A percentile compares a stretch with the other conserved stretches of the same genome.
Evolutionary conservation across 1,140 invertebrate genomes (phyloP).

Genomic region (Vanessa atalanta): DNA sequence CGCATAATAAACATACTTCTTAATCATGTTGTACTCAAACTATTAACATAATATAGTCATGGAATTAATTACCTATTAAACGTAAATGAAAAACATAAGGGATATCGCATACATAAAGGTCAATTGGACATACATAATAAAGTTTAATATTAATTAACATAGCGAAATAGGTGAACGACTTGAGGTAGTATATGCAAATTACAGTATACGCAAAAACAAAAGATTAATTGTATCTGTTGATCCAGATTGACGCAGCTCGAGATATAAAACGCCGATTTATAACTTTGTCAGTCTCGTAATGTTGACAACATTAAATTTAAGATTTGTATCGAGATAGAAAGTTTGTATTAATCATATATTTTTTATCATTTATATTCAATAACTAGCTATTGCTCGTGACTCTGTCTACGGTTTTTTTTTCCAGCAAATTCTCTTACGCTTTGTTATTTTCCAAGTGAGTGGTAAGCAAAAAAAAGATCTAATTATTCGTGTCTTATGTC

Average conservation of each 20-base stretch:
- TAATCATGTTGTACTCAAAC: background rate
- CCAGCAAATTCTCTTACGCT: too few species aligned
- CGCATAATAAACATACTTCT: background rate
- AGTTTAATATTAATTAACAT: conserved; percentile 6
- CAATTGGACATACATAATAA: conserved; percentile 1
- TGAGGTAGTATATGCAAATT: background rate
- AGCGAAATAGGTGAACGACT: conserved; percentile 19
- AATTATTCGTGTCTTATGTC: too few species aligned
- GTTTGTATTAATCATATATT: background rate
- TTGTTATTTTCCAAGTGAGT: too few species aligned
- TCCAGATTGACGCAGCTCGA: conserved; percentile 8
- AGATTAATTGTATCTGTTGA: conserved; percentile 13
- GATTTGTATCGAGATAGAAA: conserved; percentile 8
- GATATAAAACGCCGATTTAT: conserved; percentile 12
- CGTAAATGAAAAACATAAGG: conserved; percentile 1
- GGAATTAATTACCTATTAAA: conserved; percentile 11
- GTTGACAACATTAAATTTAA: conserved; percentile 15
- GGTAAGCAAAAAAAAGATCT: too few species aligned
- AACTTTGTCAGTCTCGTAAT: conserved; percentile 7
- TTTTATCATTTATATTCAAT: background rate
- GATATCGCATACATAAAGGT: conserved; percentile 8
- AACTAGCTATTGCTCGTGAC: background rate
- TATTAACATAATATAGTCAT: conserved; percentile 3
- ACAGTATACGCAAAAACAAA: conserved; percentile 6
- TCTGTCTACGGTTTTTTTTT: too few species aligned